Percentiles rank a stretch among this genome's conserved stretches.
phyloP scores from a whole-genome alignment of 2,113 vertebrate species.

The Prochilodus magdalenae region DNA sequence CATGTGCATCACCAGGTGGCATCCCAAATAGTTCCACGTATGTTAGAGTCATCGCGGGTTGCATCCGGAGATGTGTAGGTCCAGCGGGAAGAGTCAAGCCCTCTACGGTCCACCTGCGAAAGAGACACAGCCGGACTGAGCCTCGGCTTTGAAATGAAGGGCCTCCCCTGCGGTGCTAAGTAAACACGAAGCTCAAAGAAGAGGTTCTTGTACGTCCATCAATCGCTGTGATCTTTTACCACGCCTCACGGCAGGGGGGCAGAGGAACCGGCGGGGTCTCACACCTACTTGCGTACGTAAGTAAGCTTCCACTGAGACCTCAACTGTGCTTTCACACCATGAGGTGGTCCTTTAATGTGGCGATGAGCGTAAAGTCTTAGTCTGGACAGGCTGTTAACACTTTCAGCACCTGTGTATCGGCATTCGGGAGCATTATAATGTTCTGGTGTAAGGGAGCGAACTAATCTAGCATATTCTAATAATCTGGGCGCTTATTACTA shows the following conservation, averaged over 20 bases:
- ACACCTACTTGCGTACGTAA: constrained; percentile 19
- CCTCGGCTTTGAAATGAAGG: constrained; percentile 12
- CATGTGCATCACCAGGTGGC: constrained; percentile 11
- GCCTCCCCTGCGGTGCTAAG: constrained; percentile 21
- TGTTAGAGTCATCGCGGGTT: constrained; percentile 19
- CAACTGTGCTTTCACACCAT: background rate
- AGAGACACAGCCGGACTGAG: background rate
- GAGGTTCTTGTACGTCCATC: constrained; percentile 18
- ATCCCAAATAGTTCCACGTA: background rate
- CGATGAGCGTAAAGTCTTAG: background rate
- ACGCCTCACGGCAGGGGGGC: constrained; percentile 30
- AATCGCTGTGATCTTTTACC: constrained; percentile 51
- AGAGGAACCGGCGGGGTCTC: constrained; percentile 42
- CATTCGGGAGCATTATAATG: no score
- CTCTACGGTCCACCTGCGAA: constrained; percentile 8
- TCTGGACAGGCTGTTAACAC: background rate
- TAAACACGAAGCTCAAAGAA: constrained; percentile 39
- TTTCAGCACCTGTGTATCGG: no score
- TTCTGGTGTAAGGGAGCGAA: no score
- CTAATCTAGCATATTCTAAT: no score
- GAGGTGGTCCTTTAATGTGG: background rate
- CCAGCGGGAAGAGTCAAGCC: constrained; percentile 26
- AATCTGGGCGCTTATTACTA: no score
- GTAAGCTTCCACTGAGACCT: constrained; percentile 9
- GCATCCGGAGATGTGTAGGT: background rate